Evolutionary conservation across 2,113 vertebrate species (phyloP), one percentile per base, ranked within the genome.

Genomic region (Pedionomus torquatus): DNA sequence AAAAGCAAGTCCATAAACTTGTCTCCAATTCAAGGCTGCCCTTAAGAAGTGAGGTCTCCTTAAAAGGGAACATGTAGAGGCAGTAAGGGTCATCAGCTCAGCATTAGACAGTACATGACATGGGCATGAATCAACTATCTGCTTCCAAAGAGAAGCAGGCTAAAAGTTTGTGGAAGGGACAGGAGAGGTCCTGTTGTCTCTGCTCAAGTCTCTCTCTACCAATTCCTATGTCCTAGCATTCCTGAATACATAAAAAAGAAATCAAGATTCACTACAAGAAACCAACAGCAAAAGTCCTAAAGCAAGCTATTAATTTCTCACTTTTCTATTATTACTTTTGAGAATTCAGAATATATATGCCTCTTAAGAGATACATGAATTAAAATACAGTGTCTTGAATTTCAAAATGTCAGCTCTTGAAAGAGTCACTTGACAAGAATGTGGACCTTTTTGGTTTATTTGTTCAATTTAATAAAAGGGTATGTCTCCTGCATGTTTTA

Each of bases 1-100:
- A 97, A 95, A 96, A 95, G 74, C 83, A 78, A 97, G 97, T 94
- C 96, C 87, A 97, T 97, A 97, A 97, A 97, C 82, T 85, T 95
- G 96, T 96, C 95, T 71, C 74, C 92, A 91, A 75, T 95, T 95
- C 89, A 95, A 48, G 0, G 1, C n/a, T 79, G 55, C 55, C 85
- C 88, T 89, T 84, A 65, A 80, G 82, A 79, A 69, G 20, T 4
- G 10, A 9, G 3, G 33, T 82, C 39, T 87, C 78, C 84, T 86
- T 77, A 54, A 93, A 91, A 75, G 80, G 39, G 76, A 95, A 52
- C 5, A 9, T 82, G 80, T 44, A 71, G 81, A 95, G 58, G 65
- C 77, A 94, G 60, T 7, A 49, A 80, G 57, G 61, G 89, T 77
- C 92, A 90, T 83, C 96, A 93, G 12, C 86, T 57, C 51, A 85